phyloP scores from a whole-genome alignment of 2,113 vertebrate genomes.

The Hemichromis elongatus region DNA sequence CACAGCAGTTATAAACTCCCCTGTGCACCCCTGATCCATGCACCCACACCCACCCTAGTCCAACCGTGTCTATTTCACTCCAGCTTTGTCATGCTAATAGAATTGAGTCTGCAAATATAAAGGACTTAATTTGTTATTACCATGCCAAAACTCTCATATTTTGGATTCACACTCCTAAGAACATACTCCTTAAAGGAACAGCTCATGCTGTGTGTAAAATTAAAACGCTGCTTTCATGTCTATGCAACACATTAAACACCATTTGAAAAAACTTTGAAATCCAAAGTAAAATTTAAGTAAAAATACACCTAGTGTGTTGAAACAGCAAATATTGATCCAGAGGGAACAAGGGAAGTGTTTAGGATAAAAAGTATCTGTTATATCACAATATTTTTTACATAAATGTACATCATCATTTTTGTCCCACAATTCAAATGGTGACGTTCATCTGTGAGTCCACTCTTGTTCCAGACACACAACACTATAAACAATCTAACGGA shows the following conservation, averaged over 20 bases:
- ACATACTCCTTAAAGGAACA: constrained; percentile 64
- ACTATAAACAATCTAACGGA: background rate
- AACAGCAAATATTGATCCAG: background rate
- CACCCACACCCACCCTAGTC: constrained; percentile 67
- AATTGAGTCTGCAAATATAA: constrained; percentile 91
- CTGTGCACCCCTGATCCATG: constrained; percentile 39
- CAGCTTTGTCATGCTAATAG: constrained; percentile 95
- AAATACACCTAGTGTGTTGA: background rate
- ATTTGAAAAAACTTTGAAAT: background rate
- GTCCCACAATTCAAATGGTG: background rate
- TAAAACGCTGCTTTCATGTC: background rate
- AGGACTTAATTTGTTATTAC: constrained; percentile 92
- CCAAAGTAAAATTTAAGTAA: background rate
- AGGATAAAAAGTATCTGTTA: background rate
- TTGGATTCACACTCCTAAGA: constrained; percentile 46
- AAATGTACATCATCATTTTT: background rate
- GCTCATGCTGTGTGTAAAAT: background rate
- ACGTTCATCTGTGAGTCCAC: background rate
- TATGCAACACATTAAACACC: background rate
- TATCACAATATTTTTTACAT: background rate
- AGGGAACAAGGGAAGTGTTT: background rate
- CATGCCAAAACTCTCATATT: constrained; percentile 55
- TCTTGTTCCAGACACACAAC: background rate
- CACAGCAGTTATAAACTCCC: constrained; percentile 77
- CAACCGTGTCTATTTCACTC: constrained; percentile 89